Base-by-base conservation (phyloP, 2,888 invertebrate genomes). In the Heteromurus nitidus region DNA sequence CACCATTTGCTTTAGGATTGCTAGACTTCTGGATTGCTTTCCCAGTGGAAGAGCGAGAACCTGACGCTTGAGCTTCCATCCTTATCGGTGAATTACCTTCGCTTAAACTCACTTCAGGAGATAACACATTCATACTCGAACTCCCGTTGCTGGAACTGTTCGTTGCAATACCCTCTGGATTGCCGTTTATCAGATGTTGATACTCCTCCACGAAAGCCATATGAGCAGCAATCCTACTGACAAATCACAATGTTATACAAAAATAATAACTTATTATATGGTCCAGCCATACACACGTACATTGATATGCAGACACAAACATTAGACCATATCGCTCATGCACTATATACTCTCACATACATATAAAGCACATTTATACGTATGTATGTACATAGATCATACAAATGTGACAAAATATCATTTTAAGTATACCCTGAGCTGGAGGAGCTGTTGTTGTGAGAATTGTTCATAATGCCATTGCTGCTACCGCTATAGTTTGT, bases 21-120 rank as follows among this genome's bases (percentile, higher is more conserved):
- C 42, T 67, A 55, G 79, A 76, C 16, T 75, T 74, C 31, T 83
- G 82, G 62, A 83, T 55, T 55, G 81, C 75, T 31, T 84, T 81
- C 28, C 70, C 69, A 42, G 72, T 76, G 82, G 85, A 85, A 79
- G 80, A 74, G 24, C 82, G 70, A n/a, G 82, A 77, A 67, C 79
- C 80, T 0, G 73, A 73, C 50, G 79, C 73, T 69, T 84, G 86
- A 79, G 83, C 84, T 74, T 87, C 87, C 62, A 87, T 77, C 47
- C 85, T 82, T 72, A 86, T 84, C n/a, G 86, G 86, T 53, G 87
- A 87, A 70, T 86, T 85, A 31, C 87, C 87, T 83, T 87, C 87
- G 75, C 85, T 84, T 44, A 87, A 82, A 81, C 85, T 85, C 22
- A 87, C 86, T 85, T 87, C 87, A 3, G 87, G 87, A 30, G 87